Percentiles rank a stretch among this genome's conserved stretches.
These are phyloP conservation scores for Ia io DNA, from an alignment of 2,113 vertebrate species.

Conservation along the genomic window DNA sequence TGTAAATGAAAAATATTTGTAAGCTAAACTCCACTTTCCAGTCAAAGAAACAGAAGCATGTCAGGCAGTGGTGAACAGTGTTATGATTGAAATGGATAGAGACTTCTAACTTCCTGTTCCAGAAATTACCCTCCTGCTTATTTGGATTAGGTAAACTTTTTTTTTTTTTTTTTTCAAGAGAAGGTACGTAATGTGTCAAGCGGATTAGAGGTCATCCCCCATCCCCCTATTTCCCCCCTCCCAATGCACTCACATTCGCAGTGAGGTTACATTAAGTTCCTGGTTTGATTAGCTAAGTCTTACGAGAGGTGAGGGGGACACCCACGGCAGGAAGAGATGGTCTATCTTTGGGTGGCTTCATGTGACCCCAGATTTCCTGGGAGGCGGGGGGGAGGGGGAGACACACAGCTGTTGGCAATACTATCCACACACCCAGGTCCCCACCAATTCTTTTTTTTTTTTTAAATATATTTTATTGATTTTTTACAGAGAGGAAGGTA, in stretches of 20 bases:
- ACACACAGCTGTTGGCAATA: background rate
- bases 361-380: background rate
- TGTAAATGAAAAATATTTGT: constrained; percentile 48
- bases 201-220: background rate
- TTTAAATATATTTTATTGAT: no score
- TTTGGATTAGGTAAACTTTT: background rate
- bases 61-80: background rate
- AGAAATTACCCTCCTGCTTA: background rate
- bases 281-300: background rate
- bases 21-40: constrained; percentile 49
- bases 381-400: rapidly evolving
- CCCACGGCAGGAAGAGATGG: background rate
- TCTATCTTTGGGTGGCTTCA: background rate
- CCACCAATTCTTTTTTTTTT: no score
- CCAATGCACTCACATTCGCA: background rate
- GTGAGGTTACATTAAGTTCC: background rate
- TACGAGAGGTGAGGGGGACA: background rate
- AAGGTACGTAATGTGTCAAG: background rate
- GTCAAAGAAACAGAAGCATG: background rate
- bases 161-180: background rate
- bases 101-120: background rate
- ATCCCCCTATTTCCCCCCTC: rapidly evolving
- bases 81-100: background rate
- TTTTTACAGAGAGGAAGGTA: no score
- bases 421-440: background rate